These are phyloP conservation scores for Drosophila punjabiensis DNA, from an alignment of 1,140 invertebrate species.

Conservation along the genomic window DNA sequence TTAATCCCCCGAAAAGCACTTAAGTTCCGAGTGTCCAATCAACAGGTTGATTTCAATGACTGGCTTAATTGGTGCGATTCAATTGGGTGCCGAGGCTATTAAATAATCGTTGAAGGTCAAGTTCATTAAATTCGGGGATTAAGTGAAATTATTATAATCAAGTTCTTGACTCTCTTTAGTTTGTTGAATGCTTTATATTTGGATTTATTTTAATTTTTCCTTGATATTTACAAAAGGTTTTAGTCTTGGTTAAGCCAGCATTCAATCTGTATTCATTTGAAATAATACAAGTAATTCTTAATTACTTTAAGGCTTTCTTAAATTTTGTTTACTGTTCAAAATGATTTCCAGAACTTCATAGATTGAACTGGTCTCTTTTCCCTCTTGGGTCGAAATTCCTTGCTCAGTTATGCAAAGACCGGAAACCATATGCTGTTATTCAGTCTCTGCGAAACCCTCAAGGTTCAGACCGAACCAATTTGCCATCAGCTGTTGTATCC, in stretches of 20 bases:
- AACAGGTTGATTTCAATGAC: constrained; percentile 61
- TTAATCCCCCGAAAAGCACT: constrained; percentile 68
- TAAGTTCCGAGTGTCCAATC: constrained; percentile 57
- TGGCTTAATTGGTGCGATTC: constrained; percentile 48
- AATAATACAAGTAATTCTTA: not conserved
- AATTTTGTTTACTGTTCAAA: not conserved
- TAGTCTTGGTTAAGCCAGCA: not conserved
- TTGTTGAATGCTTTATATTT: not conserved
- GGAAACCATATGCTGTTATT: constrained; percentile 68
- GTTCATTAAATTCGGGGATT: not conserved
- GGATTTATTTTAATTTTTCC: not conserved
- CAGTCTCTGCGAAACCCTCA: constrained; percentile 9
- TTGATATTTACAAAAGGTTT: not conserved
- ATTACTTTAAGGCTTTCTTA: too few relatives aligned
- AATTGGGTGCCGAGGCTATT: not conserved
- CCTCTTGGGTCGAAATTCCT: not conserved
- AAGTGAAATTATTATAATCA: not conserved
- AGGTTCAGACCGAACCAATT: constrained; percentile 64
- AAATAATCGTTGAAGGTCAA: not conserved
- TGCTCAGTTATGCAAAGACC: constrained; percentile 17
- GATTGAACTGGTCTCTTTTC: not conserved
- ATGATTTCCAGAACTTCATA: not conserved
- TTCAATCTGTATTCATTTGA: not conserved
- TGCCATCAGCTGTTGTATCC: constrained; percentile 67
- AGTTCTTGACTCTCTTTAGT: not conserved